Evolutionary conservation across 2,113 vertebrate species (phyloP).

Genomic region (Mastomys natalensis): DNA sequence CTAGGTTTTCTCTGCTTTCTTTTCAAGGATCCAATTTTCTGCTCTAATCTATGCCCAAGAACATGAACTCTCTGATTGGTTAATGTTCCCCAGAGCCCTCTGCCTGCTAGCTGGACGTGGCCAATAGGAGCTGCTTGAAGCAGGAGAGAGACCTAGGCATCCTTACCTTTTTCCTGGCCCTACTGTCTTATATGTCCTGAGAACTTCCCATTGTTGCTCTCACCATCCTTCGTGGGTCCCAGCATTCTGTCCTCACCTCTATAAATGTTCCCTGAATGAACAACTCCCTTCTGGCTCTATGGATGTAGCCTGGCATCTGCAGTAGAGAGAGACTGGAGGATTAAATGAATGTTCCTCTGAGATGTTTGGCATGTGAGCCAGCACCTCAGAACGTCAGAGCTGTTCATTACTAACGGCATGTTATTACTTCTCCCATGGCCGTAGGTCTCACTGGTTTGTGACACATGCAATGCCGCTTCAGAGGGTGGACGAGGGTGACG

Average conservation of each 20-base stretch:
- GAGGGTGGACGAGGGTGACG: background rate
- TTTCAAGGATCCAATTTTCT: background rate
- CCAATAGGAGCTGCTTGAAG: background rate
- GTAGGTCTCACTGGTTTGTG: background rate
- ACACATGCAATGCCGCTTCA: background rate
- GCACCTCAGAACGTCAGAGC: background rate
- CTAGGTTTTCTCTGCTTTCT: background rate
- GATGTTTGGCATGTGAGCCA: background rate
- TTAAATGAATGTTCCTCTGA: background rate
- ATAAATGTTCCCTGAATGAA: background rate
- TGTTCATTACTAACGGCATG: background rate
- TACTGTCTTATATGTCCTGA: background rate
- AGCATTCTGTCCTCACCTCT: background rate
- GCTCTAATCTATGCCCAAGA: background rate
- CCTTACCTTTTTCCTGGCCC: background rate
- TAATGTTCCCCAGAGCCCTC: fast-evolving
- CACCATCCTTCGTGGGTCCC: background rate
- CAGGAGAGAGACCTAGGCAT: background rate
- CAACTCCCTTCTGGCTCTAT: background rate
- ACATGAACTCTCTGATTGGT: background rate
- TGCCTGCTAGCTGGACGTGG: background rate
- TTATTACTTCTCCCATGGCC: background rate
- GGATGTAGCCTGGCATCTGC: background rate
- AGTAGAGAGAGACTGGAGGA: background rate
- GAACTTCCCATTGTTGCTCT: background rate